Conservation (phyloP, 2,113 vertebrate genomes). For the Sturnus vulgaris region DNA sequence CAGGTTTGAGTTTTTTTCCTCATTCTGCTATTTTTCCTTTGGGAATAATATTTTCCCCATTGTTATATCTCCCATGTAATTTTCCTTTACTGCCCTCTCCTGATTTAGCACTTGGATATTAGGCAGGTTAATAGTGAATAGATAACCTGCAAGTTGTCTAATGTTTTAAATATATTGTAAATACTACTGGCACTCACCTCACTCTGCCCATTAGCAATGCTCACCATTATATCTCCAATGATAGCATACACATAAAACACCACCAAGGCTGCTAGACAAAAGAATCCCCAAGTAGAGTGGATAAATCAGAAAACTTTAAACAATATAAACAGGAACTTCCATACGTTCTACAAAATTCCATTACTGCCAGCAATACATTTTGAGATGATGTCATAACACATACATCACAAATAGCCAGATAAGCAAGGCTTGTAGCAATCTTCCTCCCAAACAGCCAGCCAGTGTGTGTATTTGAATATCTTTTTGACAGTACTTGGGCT, state of each 20-base stretch:
- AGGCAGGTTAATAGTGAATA: background rate
- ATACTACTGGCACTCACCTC: background rate
- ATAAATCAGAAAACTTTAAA: background rate
- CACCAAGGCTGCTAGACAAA: background rate
- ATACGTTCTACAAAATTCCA: background rate
- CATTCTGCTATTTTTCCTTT: background rate
- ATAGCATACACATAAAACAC: background rate
- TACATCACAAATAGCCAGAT: background rate
- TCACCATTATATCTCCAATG: background rate
- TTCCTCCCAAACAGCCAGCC: background rate
- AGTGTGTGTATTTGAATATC: background rate
- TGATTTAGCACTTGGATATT: constrained; percentile 30
- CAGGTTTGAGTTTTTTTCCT: fast-evolving
- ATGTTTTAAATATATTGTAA: background rate
- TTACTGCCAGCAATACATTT: background rate
- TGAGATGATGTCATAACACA: background rate
- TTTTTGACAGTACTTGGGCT: constrained; percentile 18
- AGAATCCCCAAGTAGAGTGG: background rate
- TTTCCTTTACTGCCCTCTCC: constrained; percentile 21
- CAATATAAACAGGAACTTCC: background rate
- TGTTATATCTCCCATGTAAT: background rate
- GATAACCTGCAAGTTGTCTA: background rate
- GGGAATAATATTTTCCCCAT: background rate
- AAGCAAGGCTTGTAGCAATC: constrained; percentile 26
- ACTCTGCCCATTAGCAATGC: background rate